Evolutionary conservation across 1,140 invertebrate genomes (phyloP), one percentile per base, ranked within the genome.

Genomic region (Glomeris maerens): DNA sequence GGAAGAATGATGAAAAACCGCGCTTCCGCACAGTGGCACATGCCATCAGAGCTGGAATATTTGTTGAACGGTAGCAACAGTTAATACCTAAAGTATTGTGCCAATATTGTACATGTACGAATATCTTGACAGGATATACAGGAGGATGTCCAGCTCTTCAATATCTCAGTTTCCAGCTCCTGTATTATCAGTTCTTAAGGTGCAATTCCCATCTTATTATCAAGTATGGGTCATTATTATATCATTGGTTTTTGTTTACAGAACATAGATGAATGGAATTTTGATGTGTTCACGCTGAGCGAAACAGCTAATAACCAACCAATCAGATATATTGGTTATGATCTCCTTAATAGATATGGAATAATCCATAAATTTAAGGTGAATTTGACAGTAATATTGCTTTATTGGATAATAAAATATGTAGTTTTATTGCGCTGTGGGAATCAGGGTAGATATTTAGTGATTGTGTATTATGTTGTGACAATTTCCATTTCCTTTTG

Each of bases 331-430:
- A 72, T 95, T 31, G 88, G 86, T 29, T 93, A 93, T 66, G 90
- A 96, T 66, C 74, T 97, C 3, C 77, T 97, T 52, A 94, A 94
- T 71, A 79, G 89, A 64, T 96, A 96, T 66, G 91, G 92, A 47
- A 83, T 95, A 62, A 84, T 95, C 59, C 85, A 90, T 62, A 93
- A 94, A 71, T 96, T 93, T 66, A 95, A 95, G 76, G 81, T 81
- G 62, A 61, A 60, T 41, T 36, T n/a, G 21, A 46, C n/a, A 49
- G 41, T 46, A 20, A 49, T 44, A 5, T 7, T 23, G 4, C 46
- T 3, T 49, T 45, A 46, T 49, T n/a, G n/a, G 10, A 49, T 45
- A 20, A 45, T 45, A 20, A 45, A 31, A 27, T 4, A 36, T 48
- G 21, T 2, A n/a, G 21, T 3, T 48, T 52, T 44, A n/a, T 20